Conservation (phyloP, 2,797 vertebrate species). For the Chelon auratus region DNA sequence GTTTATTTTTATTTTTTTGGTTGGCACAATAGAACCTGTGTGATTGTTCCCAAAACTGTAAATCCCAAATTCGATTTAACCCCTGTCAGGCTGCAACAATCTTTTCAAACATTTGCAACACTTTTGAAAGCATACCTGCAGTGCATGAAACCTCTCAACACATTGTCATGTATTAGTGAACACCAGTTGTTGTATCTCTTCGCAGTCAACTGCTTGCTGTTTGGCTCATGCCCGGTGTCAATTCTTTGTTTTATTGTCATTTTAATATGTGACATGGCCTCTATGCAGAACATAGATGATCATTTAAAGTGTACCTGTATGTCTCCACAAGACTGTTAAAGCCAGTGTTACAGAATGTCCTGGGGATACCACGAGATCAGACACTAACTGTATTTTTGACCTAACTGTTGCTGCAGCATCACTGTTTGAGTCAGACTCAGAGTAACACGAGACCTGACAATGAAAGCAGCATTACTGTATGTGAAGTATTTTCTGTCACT, state of each 20-base stretch:
- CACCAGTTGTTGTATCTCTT: neutral
- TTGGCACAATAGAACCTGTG: slow-evolving; percentile 64
- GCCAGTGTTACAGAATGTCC: slow-evolving; percentile 11
- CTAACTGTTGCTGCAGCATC: slow-evolving; percentile 18
- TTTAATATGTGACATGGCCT: neutral
- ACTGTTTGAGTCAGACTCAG: neutral
- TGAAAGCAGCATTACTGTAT: neutral
- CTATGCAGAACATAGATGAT: slow-evolving; percentile 11
- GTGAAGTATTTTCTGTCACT: neutral
- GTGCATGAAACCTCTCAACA: neutral
- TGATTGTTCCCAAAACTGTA: slow-evolving; percentile 32
- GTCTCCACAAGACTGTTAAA: slow-evolving; percentile 10
- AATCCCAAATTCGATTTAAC: neutral
- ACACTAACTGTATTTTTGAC: slow-evolving; percentile 16
- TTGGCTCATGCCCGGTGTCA: neutral
- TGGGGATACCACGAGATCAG: neutral
- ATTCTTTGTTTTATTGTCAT: neutral
- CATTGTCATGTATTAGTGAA: neutral
- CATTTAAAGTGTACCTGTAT: slow-evolving; percentile 4
- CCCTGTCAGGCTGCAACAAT: neutral
- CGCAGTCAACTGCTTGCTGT: too few species aligned
- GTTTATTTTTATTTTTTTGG: slow-evolving; percentile 9
- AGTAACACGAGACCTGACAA: neutral
- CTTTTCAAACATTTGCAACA: slow-evolving; percentile 17
- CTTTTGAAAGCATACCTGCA: neutral